Base-by-base conservation (phyloP, 2,113 vertebrate genomes). In the Ophiodon elongatus region DNA sequence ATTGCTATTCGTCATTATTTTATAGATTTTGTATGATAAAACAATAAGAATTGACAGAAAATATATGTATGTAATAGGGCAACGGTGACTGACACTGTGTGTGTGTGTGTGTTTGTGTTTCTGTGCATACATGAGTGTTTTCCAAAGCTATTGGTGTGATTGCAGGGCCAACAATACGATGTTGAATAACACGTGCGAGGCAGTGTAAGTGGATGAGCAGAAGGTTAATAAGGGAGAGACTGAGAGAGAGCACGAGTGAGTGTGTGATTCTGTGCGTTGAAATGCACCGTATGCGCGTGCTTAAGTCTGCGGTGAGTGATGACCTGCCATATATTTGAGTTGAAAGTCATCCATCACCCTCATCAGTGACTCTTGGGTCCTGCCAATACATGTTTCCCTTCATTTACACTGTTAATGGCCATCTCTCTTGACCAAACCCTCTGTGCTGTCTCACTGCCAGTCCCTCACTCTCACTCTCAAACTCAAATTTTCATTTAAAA, bases 351-450 rank as follows among this genome's bases (percentile, higher is more conserved):
- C 88, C 88, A 91, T 94, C 92, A 94, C 64, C 83, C 91, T 91
- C 87, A 88, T 92, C 89, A 92, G 87, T 85, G 87, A 86, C 90
- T 89, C 86, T 63, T 71, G 84, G 82, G 79, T 86, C 79, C 84
- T 79, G 91, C 87, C 87, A 81, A 86, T 83, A 90, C 85, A 90
- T 33, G 85, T 93, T 88, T 91, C 88, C 82, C 91, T 91, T 91
- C 92, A 94, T 92, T 90, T 92, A 63, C 84, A 92, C 86, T 77
- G 79, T 78, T 94, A 94, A 94, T 92, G 85, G 59, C 83, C 73
- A 65, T 74, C 80, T 79, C 71, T 87, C 76, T 82, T 79, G 76
- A 73, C 83, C 89, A 80, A 76, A 69, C 76, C 60, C 62, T 39
- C 31, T 19, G 59, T 25, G 59, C 68, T 65, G 47, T 71, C 65